Percentiles rank a stretch among this genome's conserved stretches.
Evolutionary conservation across 2,113 vertebrate species (phyloP).

Genomic region (Pitta sordida): DNA sequence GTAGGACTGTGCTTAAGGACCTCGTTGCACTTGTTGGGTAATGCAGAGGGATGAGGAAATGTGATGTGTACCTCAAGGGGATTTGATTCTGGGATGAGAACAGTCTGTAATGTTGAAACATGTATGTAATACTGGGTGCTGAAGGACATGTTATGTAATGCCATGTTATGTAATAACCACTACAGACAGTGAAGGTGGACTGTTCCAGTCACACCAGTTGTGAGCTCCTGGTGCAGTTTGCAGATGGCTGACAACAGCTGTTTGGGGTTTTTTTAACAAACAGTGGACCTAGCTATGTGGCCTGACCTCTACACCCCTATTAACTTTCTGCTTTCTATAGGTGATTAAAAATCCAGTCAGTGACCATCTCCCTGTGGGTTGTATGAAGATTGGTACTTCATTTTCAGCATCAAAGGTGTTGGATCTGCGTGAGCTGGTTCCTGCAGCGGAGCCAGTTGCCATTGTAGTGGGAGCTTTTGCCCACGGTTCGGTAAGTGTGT

Average conservation of each 20-base stretch:
- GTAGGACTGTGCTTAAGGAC: background rate
- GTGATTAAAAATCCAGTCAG: slow-evolving; percentile 96
- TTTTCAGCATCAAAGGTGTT: slow-evolving; percentile 77
- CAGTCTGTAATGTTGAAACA: background rate
- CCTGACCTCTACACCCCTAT: background rate
- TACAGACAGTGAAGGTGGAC: background rate
- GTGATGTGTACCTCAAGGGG: background rate
- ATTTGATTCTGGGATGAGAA: no score
- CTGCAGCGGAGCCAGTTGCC: slow-evolving; percentile 79
- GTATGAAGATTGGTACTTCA: slow-evolving; percentile 85
- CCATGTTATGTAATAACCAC: background rate
- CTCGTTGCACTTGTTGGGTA: background rate
- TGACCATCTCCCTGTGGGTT: slow-evolving; percentile 91
- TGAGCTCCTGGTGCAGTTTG: background rate
- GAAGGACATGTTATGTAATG: background rate
- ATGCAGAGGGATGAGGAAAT: background rate
- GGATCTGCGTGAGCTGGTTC: slow-evolving; percentile 79
- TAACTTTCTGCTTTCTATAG: slow-evolving; percentile 7
- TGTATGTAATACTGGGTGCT: background rate
- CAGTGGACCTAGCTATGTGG: fast-evolving
- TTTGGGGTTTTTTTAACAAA: background rate
- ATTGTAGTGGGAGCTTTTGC: slow-evolving; percentile 95
- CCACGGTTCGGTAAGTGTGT: slow-evolving; percentile 84
- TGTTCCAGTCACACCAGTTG: background rate
- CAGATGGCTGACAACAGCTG: background rate